These are phyloP conservation scores for Nesospiza acunhae DNA, from an alignment of 2,113 vertebrate species.

Conservation along the genomic window DNA sequence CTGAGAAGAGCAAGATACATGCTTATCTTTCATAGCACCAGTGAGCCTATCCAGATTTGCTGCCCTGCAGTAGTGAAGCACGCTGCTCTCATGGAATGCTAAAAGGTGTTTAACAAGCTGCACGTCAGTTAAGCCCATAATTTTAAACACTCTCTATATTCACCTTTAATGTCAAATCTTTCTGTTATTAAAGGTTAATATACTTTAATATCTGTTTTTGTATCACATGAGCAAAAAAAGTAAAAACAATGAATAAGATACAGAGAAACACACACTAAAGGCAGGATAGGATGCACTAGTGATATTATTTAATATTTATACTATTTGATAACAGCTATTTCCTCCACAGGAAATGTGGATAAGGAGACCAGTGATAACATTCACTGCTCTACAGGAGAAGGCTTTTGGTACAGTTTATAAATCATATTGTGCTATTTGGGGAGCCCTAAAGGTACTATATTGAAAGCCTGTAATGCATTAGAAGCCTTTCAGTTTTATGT, in stretches of 20 bases:
- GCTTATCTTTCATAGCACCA: neutral
- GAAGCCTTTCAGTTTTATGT: conserved; percentile 26
- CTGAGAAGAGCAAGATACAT: neutral
- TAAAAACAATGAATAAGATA: conserved; percentile 7
- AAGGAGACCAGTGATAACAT: conserved; percentile 32
- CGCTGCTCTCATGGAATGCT: neutral
- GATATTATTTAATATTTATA: conserved; percentile 49
- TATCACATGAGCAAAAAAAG: neutral
- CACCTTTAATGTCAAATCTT: neutral
- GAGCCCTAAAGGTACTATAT: conserved; percentile 8
- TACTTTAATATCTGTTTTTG: neutral
- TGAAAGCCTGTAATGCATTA: conserved; percentile 3
- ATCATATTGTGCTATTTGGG: conserved; percentile 22
- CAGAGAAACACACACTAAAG: neutral
- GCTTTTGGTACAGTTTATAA: conserved; percentile 49
- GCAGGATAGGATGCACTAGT: neutral
- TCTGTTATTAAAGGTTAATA: neutral
- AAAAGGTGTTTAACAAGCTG: neutral
- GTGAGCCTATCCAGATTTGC: neutral
- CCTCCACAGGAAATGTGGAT: conserved; percentile 44
- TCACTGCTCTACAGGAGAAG: neutral
- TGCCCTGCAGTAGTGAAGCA: neutral
- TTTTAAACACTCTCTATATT: neutral
- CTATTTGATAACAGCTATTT: conserved; percentile 34
- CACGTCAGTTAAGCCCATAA: neutral